Percentiles rank a stretch among this genome's conserved stretches.
Conservation (phyloP, 2,797 vertebrate genomes). For the Limosa lapponica region DNA sequence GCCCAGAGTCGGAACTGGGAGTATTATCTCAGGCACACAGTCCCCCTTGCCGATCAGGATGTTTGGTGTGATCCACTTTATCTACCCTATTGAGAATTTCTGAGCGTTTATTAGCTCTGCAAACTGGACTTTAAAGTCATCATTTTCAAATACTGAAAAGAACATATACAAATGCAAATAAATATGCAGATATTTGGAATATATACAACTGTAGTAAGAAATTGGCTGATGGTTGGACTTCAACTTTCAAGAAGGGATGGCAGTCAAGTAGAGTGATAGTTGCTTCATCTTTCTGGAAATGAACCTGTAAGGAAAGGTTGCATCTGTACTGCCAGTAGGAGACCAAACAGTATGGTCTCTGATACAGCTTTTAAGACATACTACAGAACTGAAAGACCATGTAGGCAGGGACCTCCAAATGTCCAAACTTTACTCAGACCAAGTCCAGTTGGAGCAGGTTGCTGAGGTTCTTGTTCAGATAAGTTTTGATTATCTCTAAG, state of each 20-base stretch:
- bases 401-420: not conserved
- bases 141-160: not conserved
- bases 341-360: not conserved
- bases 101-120: not conserved
- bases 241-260: not conserved
- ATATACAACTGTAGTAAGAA: not conserved
- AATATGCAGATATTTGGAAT: not conserved
- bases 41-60: not conserved
- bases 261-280: not conserved
- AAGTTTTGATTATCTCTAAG: not conserved
- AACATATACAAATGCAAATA: not conserved
- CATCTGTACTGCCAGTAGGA: not conserved
- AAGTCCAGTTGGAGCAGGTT: not conserved
- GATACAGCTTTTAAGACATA: not conserved
- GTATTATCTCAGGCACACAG: not conserved
- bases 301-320: not conserved
- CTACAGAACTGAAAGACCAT: not conserved
- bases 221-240: not conserved
- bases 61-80: not conserved
- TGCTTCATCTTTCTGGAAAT: not conserved
- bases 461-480: not conserved
- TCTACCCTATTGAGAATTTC: not conserved
- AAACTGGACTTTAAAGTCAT: not conserved
- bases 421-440: not conserved
- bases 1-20: not conserved